phyloP scores from a whole-genome alignment of 64 coral and sea anemone species.

The Catalaphyllia jardinei region DNA sequence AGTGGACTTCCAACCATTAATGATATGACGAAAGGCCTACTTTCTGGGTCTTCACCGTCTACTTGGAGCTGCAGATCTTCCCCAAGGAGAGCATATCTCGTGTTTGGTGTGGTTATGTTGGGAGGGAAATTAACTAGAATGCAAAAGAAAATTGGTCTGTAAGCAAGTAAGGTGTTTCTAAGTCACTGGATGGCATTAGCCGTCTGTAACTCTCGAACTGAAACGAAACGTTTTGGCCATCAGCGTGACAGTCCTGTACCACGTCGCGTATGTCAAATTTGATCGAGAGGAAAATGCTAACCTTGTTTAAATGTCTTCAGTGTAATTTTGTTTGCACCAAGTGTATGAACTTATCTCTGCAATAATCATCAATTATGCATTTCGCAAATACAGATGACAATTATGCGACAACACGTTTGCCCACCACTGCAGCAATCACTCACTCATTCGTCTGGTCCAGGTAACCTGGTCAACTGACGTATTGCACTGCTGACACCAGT shows the following conservation, averaged over 20 bases:
- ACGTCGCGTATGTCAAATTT: too few relatives aligned
- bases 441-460: constrained; percentile 39
- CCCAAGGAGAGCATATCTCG: background rate
- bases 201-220: too few relatives aligned
- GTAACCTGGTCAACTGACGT: background rate
- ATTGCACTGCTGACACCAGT: constrained; percentile 61
- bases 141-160: background rate
- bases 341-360: too few relatives aligned
- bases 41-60: constrained; percentile 10
- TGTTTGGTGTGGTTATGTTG: background rate
- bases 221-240: too few relatives aligned
- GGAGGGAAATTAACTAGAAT: background rate
- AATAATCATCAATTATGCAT: too few relatives aligned
- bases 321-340: too few relatives aligned
- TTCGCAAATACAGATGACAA: too few relatives aligned
- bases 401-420: background rate
- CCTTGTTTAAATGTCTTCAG: too few relatives aligned
- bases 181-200: too few relatives aligned
- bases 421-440: background rate
- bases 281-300: too few relatives aligned
- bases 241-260: too few relatives aligned
- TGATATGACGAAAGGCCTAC: constrained; percentile 7
- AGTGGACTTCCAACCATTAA: background rate
- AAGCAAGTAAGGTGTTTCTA: too few relatives aligned
- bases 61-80: constrained; percentile 12